Evolutionary conservation across 2,888 invertebrate genomes (phyloP).

Genomic region (Callyntrura sp.): DNA sequence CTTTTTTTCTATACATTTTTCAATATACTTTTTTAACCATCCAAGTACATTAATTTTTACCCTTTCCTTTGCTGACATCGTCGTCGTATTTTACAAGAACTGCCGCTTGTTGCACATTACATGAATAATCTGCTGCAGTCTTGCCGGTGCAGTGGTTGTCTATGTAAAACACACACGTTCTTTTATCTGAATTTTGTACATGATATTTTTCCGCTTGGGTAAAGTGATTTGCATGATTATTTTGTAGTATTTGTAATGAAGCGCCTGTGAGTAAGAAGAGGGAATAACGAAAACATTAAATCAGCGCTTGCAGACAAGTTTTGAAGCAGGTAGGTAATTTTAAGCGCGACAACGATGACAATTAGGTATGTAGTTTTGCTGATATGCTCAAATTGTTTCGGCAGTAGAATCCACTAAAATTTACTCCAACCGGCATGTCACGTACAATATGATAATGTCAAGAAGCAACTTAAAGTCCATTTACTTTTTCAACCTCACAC

Average conservation of each 20-base stretch:
- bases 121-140: too few relatives aligned
- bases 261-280: not conserved
- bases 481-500: conserved; percentile 11
- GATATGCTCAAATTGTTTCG: conserved; percentile 7
- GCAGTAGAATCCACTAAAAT: not conserved
- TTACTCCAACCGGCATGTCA: conserved; percentile 20
- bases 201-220: conserved; percentile 17
- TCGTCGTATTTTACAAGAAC: too few relatives aligned
- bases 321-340: conserved; percentile 28
- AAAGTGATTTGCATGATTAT: conserved; percentile 40
- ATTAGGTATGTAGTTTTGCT: conserved; percentile 16
- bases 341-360: conserved; percentile 5
- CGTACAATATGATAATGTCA: conserved; percentile 30
- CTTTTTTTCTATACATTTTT: not conserved
- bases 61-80: too few relatives aligned
- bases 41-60: too few relatives aligned
- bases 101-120: too few relatives aligned
- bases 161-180: conserved; percentile 8
- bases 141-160: too few relatives aligned
- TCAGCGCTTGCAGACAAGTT: conserved; percentile 30
- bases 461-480: conserved; percentile 25
- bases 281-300: conserved; percentile 4
- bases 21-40: not conserved
- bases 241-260: not conserved
- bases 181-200: conserved; percentile 12